A percentile compares a stretch with the other conserved stretches of the same genome.
Conservation (phyloP, 2,797 vertebrate species). For the Dicrostonyx torquatus region DNA sequence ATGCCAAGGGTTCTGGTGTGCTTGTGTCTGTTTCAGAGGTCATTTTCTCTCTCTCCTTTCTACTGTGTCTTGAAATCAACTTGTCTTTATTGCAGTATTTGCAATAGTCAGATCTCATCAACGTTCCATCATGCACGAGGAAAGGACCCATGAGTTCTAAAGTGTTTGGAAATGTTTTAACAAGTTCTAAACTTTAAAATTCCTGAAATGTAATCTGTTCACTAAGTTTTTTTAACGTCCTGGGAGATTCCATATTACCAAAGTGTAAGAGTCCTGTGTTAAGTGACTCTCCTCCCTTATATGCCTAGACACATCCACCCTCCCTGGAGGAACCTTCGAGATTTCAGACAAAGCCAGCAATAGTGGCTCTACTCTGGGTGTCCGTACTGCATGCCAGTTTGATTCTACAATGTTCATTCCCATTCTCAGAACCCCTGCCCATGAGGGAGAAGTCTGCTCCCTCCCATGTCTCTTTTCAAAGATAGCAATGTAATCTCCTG, state of each 20-base stretch:
- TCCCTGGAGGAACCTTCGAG: background rate
- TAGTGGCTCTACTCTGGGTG: fast-evolving
- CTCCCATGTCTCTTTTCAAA: background rate
- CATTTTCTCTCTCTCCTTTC: background rate
- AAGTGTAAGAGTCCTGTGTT: fast-evolving
- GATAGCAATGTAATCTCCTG: background rate
- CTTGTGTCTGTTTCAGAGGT: background rate
- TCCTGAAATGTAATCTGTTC: background rate
- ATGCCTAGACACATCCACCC: fast-evolving
- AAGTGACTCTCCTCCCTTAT: background rate
- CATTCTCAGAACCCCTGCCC: background rate
- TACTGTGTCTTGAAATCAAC: background rate
- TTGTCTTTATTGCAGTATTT: background rate
- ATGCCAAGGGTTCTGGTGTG: too few species aligned
- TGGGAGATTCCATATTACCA: background rate
- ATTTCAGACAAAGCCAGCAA: too few species aligned
- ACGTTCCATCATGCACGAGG: too few species aligned
- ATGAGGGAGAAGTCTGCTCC: fast-evolving
- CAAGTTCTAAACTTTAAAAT: background rate
- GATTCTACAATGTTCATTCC: fast-evolving
- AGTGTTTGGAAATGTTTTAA: background rate
- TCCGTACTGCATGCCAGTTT: too few species aligned
- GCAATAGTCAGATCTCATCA: background rate
- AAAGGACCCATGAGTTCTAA: background rate
- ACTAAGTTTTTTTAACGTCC: background rate